phyloP scores from a whole-genome alignment of 2,797 vertebrate genomes.

The Danio tinwini region DNA sequence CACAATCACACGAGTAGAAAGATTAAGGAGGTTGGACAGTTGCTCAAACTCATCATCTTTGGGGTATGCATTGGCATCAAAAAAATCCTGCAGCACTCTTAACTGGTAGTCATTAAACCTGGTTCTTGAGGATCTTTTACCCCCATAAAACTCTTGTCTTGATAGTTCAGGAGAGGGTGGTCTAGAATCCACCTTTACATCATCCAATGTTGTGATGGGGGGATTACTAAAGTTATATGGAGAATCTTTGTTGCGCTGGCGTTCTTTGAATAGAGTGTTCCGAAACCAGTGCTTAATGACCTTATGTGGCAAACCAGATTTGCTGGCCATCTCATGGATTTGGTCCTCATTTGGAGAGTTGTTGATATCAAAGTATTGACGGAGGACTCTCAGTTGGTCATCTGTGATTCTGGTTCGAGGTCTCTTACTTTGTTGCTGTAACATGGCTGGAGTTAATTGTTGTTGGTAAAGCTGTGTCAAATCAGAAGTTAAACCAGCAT shows the following conservation, averaged over 20 bases:
- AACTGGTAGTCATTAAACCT: slow-evolving; percentile 97
- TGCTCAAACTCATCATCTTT: slow-evolving; percentile 98
- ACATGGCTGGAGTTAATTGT: slow-evolving; percentile 79
- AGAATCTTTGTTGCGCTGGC: slow-evolving; percentile 98
- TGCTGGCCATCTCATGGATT: slow-evolving; percentile 93
- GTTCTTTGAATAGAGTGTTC: slow-evolving; percentile 98
- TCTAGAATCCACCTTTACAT: slow-evolving; percentile 88
- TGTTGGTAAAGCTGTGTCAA: slow-evolving; percentile 95
- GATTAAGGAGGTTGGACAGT: slow-evolving; percentile 89
- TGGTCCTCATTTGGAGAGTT: slow-evolving; percentile 97
- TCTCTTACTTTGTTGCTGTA: slow-evolving; percentile 92
- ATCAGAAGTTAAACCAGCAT: slow-evolving; percentile 85
- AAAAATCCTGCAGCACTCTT: slow-evolving; percentile 92
- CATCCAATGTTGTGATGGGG: slow-evolving; percentile 91
- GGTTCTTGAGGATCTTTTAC: slow-evolving; percentile 92
- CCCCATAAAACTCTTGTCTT: slow-evolving; percentile 88
- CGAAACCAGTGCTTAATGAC: slow-evolving; percentile 99
- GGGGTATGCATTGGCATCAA: slow-evolving; percentile 96
- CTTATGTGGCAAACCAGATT: slow-evolving; percentile 92
- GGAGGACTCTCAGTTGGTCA: slow-evolving; percentile 90
- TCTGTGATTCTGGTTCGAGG: slow-evolving; percentile 95
- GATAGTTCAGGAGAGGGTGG: slow-evolving; percentile 84
- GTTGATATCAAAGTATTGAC: slow-evolving; percentile 97
- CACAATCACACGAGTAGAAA: slow-evolving; percentile 94
- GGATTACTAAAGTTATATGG: slow-evolving; percentile 99